These are phyloP conservation scores for Littorina saxatilis DNA, from an alignment of 1,140 invertebrate species.

Conservation along the genomic window DNA sequence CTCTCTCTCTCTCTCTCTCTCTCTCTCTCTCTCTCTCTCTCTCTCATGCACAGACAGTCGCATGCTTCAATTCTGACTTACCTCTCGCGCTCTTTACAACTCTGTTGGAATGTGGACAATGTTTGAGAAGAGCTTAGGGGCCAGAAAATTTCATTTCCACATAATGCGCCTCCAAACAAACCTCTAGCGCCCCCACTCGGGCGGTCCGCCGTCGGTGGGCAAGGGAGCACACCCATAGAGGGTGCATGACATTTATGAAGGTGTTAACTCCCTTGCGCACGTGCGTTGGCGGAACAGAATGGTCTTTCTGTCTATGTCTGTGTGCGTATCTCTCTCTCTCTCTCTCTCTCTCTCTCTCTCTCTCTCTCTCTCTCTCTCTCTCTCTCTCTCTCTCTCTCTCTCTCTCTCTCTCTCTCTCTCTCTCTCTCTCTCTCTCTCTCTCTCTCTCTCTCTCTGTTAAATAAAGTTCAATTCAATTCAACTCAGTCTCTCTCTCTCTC, in stretches of 20 bases:
- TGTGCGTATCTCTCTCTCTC: too few relatives aligned
- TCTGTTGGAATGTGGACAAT: constrained; percentile 3
- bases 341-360: too few relatives aligned
- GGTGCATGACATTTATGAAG: constrained; percentile 31
- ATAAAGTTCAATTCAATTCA: too few relatives aligned
- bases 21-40: constrained; percentile 13
- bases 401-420: too few relatives aligned
- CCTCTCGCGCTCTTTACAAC: background rate
- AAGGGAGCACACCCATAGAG: background rate
- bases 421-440: too few relatives aligned
- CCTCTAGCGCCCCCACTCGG: background rate
- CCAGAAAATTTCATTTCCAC: constrained; percentile 29
- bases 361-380: too few relatives aligned
- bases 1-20: constrained; percentile 7
- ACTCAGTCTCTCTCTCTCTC: too few relatives aligned
- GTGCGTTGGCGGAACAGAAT: background rate
- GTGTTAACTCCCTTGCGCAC: constrained; percentile 11
- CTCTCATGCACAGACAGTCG: too few relatives aligned
- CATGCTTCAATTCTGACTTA: too few relatives aligned
- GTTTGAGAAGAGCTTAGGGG: constrained; percentile 19
- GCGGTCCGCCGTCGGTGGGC: constrained; percentile 5
- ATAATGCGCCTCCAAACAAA: constrained; percentile 28
- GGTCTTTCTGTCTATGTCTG: too few relatives aligned
- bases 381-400: too few relatives aligned
- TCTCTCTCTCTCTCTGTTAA: too few relatives aligned